Percentiles rank a stretch among this genome's conserved stretches.
phyloP scores from a whole-genome alignment of 1,140 invertebrate species.

The Drosophila paulistorum region DNA sequence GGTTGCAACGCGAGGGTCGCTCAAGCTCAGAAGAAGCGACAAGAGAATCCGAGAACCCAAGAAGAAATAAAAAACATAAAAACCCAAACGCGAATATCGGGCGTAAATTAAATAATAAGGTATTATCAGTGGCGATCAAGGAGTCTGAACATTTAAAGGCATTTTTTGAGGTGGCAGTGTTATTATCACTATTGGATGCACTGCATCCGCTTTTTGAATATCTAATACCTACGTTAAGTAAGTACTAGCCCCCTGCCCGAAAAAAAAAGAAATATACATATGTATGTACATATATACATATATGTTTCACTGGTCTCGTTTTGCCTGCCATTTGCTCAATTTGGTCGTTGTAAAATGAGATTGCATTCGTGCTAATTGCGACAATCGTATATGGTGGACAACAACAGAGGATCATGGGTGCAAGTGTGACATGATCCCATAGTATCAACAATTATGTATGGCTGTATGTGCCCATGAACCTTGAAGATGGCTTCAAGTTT shows the following conservation, averaged over 20 bases:
- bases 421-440: slow-evolving; percentile 54
- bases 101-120: slow-evolving; percentile 49
- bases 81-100: slow-evolving; percentile 21
- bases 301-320: slow-evolving; percentile 34
- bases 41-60: not conserved
- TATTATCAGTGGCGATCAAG: slow-evolving; percentile 37
- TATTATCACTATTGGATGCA: slow-evolving; percentile 26
- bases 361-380: slow-evolving; percentile 77
- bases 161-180: slow-evolving; percentile 5
- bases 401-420: slow-evolving; percentile 14
- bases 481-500: slow-evolving; percentile 51
- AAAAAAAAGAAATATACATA: not conserved
- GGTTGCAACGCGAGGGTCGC: slow-evolving; percentile 67
- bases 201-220: slow-evolving; percentile 37
- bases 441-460: slow-evolving; percentile 26
- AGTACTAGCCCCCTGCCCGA: slow-evolving; percentile 28
- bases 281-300: too few relatives aligned
- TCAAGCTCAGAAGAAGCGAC: slow-evolving; percentile 23
- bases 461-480: slow-evolving; percentile 28
- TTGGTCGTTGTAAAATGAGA: slow-evolving; percentile 78
- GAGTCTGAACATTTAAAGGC: slow-evolving; percentile 30
- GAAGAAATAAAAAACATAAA: not conserved
- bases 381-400: slow-evolving; percentile 46
- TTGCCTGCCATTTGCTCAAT: slow-evolving; percentile 67
- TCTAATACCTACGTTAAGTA: slow-evolving; percentile 44